Percentiles rank a stretch among this genome's conserved stretches.
Conservation (phyloP, 1,140 invertebrate species). For the Drosophila saltans region DNA sequence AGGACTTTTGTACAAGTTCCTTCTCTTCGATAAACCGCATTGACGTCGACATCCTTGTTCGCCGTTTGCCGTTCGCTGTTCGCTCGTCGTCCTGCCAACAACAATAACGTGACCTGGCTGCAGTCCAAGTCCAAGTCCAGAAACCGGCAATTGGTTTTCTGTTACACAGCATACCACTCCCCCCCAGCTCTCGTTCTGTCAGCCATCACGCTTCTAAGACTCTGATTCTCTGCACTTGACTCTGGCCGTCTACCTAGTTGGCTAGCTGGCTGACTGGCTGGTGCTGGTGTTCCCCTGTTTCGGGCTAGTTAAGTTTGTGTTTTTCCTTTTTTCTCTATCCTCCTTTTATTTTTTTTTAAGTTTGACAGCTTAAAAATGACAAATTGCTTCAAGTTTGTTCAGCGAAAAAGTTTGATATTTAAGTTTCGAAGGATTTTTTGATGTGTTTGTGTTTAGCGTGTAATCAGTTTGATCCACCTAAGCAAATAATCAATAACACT, state of each 20-base stretch:
- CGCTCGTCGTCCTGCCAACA: conserved; percentile 18
- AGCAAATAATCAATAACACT: conserved; percentile 19
- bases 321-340: neutral
- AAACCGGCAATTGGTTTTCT: conserved; percentile 60
- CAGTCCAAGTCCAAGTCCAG: conserved; percentile 33
- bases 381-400: conserved; percentile 26
- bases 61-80: neutral
- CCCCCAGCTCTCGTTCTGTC: too few relatives aligned
- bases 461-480: conserved; percentile 12
- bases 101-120: conserved; percentile 53
- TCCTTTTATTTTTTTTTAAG: neutral
- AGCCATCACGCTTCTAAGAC: neutral
- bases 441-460: conserved; percentile 18
- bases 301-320: neutral
- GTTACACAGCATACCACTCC: conserved; percentile 32
- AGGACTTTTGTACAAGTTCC: conserved; percentile 9
- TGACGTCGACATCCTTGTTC: conserved; percentile 36
- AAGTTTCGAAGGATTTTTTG: conserved; percentile 16
- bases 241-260: conserved; percentile 40
- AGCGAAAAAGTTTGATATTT: neutral
- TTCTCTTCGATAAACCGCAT: conserved; percentile 39
- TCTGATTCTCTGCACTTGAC: conserved; percentile 35
- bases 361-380: conserved; percentile 23
- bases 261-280: conserved; percentile 32
- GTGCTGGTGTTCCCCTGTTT: conserved; percentile 2